Evolutionary conservation across 2,797 vertebrate species (phyloP).

Genomic region (Enoplosus armatus): DNA sequence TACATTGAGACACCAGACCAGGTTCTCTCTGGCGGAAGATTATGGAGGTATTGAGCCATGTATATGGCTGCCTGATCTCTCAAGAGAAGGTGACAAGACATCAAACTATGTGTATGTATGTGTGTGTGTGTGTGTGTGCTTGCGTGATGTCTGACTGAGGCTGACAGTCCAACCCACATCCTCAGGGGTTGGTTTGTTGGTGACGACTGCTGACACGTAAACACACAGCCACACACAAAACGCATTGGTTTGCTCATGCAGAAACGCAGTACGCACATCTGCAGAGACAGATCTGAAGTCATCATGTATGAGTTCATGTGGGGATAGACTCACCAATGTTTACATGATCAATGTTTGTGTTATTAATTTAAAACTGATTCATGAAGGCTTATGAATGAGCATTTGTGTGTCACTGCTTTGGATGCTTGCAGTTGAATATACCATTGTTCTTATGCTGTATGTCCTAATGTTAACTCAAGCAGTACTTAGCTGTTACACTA

Average conservation of each 20-base stretch:
- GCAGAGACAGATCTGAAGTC: constrained; percentile 18
- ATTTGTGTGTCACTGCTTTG: neutral
- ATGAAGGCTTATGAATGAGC: neutral
- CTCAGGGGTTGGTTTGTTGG: constrained; percentile 63
- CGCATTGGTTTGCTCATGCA: constrained; percentile 42
- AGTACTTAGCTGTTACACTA: neutral
- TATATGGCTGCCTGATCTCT: constrained; percentile 60
- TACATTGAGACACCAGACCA: constrained; percentile 26
- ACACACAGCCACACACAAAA: constrained; percentile 51
- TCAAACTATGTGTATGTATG: constrained; percentile 42
- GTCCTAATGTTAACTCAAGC: neutral
- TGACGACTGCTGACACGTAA: constrained; percentile 64
- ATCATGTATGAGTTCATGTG: constrained; percentile 7
- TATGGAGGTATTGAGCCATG: constrained; percentile 55
- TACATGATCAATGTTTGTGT: neutral
- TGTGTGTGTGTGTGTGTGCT: constrained; percentile 27
- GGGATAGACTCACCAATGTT: constrained; percentile 1
- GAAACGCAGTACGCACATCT: constrained; percentile 20
- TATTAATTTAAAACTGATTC: neutral
- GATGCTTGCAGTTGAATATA: neutral
- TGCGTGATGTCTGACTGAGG: constrained; percentile 68
- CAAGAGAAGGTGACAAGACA: constrained; percentile 70
- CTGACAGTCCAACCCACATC: constrained; percentile 73
- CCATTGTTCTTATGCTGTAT: neutral
- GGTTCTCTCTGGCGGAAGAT: constrained; percentile 58